Conservation (phyloP, 2,888 invertebrate genomes). For the Deilephila porcellus region DNA sequence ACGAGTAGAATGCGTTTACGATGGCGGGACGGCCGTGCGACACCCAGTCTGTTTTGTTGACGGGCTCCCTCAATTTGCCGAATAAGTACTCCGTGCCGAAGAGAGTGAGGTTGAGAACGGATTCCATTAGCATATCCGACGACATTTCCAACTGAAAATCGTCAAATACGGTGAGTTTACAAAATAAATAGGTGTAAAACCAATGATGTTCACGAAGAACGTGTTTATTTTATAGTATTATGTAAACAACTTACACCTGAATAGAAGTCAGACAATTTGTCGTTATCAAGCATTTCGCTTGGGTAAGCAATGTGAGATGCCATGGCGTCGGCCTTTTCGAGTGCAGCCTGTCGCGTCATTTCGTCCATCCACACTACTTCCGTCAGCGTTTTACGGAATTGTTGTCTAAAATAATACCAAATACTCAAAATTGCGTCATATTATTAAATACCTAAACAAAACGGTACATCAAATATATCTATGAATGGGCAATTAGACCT, state of each 20-base stretch:
- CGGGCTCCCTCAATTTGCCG: slow-evolving; percentile 89
- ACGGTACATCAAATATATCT: not conserved
- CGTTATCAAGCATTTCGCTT: slow-evolving; percentile 92
- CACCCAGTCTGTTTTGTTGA: slow-evolving; percentile 94
- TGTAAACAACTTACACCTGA: slow-evolving; percentile 80
- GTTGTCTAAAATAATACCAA: slow-evolving; percentile 66
- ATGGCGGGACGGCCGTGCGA: slow-evolving; percentile 93
- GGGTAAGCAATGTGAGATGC: slow-evolving; percentile 96
- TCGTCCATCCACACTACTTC: slow-evolving; percentile 97
- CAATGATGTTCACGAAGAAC: not conserved
- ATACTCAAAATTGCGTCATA: not conserved
- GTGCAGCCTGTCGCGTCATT: slow-evolving; percentile 89
- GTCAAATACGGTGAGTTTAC: not conserved
- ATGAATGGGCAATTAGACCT: not conserved
- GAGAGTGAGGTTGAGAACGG: slow-evolving; percentile 90
- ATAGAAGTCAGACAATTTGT: slow-evolving; percentile 92
- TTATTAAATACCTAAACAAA: not conserved
- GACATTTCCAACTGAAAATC: slow-evolving; percentile 87
- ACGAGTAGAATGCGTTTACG: slow-evolving; percentile 94
- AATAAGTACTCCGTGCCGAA: slow-evolving; percentile 93
- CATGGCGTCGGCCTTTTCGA: slow-evolving; percentile 93
- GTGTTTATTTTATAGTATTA: too few relatives aligned
- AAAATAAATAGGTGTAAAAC: not conserved
- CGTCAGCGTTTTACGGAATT: slow-evolving; percentile 91
- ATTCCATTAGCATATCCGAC: slow-evolving; percentile 88